These are phyloP conservation scores for Caenorhabditis virilis DNA, from an alignment of 2,888 invertebrate genomes.

Conservation along the genomic window DNA sequence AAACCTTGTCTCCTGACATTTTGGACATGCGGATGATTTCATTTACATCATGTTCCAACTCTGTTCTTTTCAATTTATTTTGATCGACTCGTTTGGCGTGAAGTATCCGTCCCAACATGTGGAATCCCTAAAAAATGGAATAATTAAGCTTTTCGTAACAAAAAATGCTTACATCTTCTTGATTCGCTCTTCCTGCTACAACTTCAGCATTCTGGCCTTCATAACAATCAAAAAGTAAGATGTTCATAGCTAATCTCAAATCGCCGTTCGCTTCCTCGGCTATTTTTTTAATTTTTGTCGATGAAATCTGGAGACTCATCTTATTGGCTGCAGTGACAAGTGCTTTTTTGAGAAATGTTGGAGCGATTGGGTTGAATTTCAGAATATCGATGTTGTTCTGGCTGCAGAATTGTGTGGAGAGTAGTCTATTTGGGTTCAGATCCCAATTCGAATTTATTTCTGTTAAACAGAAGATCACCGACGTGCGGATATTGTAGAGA, in stretches of 20 bases:
- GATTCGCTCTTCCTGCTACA: conserved; percentile 12
- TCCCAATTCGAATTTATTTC: conserved; percentile 22
- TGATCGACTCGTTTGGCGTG: conserved; percentile 18
- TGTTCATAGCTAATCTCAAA: conserved; percentile 27
- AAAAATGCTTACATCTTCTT: conserved; percentile 17
- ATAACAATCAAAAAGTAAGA: conserved; percentile 23
- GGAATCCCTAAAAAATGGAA: conserved; percentile 8
- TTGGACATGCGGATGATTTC: conserved; percentile 34
- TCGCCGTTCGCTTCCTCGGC: conserved; percentile 17
- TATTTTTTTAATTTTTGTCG: conserved; percentile 7
- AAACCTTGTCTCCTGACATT: conserved; percentile 19
- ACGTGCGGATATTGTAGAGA: conserved; percentile 3
- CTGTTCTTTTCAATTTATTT: conserved; percentile 7
- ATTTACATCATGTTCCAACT: conserved; percentile 23
- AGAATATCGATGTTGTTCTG: conserved; percentile 14
- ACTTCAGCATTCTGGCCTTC: neutral
- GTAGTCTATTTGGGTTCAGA: conserved; percentile 18
- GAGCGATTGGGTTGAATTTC: conserved; percentile 23
- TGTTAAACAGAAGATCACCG: conserved; percentile 24
- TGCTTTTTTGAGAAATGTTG: conserved; percentile 24
- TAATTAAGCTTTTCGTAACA: too few species aligned
- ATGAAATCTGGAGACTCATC: conserved; percentile 8
- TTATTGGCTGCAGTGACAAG: conserved; percentile 10
- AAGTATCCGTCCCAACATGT: conserved; percentile 34
- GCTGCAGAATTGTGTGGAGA: conserved; percentile 4